Percentiles rank a stretch among this genome's conserved stretches.
phyloP scores from a whole-genome alignment of 2,888 invertebrate genomes.

The Protophormia terraenovae region DNA sequence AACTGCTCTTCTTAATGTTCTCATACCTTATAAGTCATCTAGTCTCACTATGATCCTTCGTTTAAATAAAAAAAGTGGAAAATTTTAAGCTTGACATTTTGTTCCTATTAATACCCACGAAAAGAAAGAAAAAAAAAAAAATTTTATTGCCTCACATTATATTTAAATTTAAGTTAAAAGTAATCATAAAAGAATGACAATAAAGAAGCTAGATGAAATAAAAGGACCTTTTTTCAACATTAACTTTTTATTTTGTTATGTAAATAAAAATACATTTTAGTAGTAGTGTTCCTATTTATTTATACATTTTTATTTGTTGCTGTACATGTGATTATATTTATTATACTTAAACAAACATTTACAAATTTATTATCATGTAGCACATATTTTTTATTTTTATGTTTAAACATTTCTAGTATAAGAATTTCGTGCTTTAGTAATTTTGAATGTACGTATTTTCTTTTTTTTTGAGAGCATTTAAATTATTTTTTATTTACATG shows the following conservation, averaged over 20 bases:
- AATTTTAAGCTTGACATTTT: background rate
- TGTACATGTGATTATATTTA: background rate
- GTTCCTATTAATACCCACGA: no score
- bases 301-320: background rate
- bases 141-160: slow-evolving; percentile 66
- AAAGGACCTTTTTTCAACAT: slow-evolving; percentile 23
- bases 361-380: slow-evolving; percentile 40
- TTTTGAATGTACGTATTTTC: background rate
- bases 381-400: slow-evolving; percentile 38
- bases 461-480: background rate
- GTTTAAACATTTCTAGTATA: background rate
- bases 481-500: background rate
- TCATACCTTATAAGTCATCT: background rate
- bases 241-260: slow-evolving; percentile 16
- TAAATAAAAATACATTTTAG: background rate
- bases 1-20: no score
- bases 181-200: slow-evolving; percentile 67
- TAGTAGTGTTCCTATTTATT: background rate
- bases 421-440: no score
- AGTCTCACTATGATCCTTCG: background rate
- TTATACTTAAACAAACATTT: background rate
- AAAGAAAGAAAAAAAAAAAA: no score
- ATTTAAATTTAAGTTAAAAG: slow-evolving; percentile 68
- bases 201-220: slow-evolving; percentile 26
- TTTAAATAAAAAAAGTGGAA: background rate